A percentile compares a stretch with the other conserved stretches of the same genome.
Conservation (phyloP, 2,797 vertebrate species). For the Avahi laniger region DNA sequence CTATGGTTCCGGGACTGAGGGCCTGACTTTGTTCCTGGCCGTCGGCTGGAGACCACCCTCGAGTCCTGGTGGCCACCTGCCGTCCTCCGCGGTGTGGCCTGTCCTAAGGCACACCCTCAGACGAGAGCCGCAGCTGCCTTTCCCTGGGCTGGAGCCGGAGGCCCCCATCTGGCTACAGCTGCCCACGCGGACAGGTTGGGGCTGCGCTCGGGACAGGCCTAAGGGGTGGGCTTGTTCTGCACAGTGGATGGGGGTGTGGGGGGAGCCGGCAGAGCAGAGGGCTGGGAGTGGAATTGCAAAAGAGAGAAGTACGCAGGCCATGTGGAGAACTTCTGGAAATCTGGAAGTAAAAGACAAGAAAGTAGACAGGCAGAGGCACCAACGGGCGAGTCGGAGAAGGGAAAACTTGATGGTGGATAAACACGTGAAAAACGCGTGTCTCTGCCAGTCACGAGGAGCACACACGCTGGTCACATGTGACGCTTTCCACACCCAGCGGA, state of each 20-base stretch:
- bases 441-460: not conserved
- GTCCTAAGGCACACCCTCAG: not conserved
- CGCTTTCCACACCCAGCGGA: not conserved
- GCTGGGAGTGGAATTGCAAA: too few relatives aligned
- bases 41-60: not conserved
- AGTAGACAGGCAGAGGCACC: not conserved
- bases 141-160: not conserved
- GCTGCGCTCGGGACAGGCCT: not conserved
- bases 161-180: not conserved
- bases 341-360: not conserved
- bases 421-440: accelerated
- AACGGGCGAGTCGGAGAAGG: not conserved
- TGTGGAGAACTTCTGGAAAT: not conserved
- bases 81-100: not conserved
- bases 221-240: not conserved
- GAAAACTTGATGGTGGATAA: not conserved
- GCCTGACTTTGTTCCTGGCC: not conserved
- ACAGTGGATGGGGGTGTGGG: too few relatives aligned
- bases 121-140: not conserved
- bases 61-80: not conserved
- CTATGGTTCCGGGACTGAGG: not conserved
- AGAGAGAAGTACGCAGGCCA: not conserved
- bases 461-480: accelerated
- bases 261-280: not conserved
- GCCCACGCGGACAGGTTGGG: not conserved